A percentile compares a stretch with the other conserved stretches of the same genome.
phyloP scores from a whole-genome alignment of 2,888 invertebrate species.

The Aelia acuminata region DNA sequence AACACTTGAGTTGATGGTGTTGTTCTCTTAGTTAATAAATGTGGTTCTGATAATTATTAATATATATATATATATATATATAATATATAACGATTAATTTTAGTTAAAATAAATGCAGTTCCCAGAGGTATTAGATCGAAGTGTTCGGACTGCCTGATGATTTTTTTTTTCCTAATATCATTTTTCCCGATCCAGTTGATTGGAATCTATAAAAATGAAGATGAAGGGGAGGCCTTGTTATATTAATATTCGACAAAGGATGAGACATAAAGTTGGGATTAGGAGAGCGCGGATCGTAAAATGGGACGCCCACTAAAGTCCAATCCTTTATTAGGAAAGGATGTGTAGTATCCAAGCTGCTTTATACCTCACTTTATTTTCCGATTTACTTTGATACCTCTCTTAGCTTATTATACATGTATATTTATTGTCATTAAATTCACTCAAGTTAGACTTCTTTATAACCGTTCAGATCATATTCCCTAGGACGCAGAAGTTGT shows the following conservation, averaged over 20 bases:
- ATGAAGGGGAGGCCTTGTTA: not conserved
- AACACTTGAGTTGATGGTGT: no score
- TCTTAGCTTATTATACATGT: no score
- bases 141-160: not conserved
- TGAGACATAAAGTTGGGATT: constrained; percentile 35
- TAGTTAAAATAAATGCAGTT: not conserved
- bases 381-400: constrained; percentile 7
- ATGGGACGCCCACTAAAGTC: not conserved
- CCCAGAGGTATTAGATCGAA: not conserved
- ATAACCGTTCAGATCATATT: not conserved
- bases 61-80: no score
- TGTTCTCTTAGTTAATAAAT: no score
- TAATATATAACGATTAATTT: no score
- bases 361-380: constrained; percentile 39
- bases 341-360: not conserved
- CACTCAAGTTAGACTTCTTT: not conserved
- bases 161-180: not conserved
- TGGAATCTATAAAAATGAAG: constrained; percentile 18
- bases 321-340: constrained; percentile 23
- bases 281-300: constrained; percentile 15
- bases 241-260: constrained; percentile 44
- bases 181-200: not conserved
- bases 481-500: not conserved
- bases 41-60: no score
- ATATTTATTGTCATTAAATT: not conserved